Evolutionary conservation across 2,888 invertebrate genomes (phyloP).

Genomic region (Zelleria hepariella): DNA sequence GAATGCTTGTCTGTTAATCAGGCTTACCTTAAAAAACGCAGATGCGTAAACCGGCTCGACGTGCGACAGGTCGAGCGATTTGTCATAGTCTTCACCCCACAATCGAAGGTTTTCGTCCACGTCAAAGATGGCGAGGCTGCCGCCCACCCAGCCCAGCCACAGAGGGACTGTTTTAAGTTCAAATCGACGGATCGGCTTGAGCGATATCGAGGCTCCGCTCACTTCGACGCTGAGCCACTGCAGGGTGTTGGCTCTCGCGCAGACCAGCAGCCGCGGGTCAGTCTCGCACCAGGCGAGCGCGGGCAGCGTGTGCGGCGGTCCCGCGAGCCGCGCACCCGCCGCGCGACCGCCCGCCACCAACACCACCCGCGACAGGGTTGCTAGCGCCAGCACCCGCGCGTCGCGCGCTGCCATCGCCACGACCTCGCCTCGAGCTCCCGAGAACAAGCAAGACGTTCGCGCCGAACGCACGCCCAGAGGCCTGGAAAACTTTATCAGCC

Average conservation of each 20-base stretch:
- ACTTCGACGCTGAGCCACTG: conserved; percentile 85
- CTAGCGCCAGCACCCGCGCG: conserved; percentile 86
- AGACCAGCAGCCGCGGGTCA: conserved; percentile 88
- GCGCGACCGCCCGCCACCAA: conserved; percentile 59
- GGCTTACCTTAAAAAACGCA: conserved; percentile 85
- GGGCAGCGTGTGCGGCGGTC: conserved; percentile 85
- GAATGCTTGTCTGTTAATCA: not conserved
- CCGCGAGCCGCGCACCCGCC: conserved; percentile 74
- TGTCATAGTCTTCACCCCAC: conserved; percentile 91
- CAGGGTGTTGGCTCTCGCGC: conserved; percentile 86
- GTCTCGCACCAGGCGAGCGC: conserved; percentile 87
- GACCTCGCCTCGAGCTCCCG: conserved; percentile 94
- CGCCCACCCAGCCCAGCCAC: conserved; percentile 81
- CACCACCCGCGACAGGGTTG: conserved; percentile 89
- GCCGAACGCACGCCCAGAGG: conserved; percentile 90
- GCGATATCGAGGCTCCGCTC: conserved; percentile 62
- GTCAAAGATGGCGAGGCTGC: conserved; percentile 89
- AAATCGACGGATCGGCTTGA: conserved; percentile 76
- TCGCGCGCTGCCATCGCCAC: conserved; percentile 59
- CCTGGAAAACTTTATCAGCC: conserved; percentile 90
- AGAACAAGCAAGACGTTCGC: conserved; percentile 94
- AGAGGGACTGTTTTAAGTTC: conserved; percentile 75
- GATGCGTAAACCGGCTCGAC: conserved; percentile 89
- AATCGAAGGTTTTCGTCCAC: conserved; percentile 88
- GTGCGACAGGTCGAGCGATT: conserved; percentile 83